Evolutionary conservation across 2,113 vertebrate species (phyloP), one percentile per base, ranked within the genome.

Genomic region (Rattus rattus): DNA sequence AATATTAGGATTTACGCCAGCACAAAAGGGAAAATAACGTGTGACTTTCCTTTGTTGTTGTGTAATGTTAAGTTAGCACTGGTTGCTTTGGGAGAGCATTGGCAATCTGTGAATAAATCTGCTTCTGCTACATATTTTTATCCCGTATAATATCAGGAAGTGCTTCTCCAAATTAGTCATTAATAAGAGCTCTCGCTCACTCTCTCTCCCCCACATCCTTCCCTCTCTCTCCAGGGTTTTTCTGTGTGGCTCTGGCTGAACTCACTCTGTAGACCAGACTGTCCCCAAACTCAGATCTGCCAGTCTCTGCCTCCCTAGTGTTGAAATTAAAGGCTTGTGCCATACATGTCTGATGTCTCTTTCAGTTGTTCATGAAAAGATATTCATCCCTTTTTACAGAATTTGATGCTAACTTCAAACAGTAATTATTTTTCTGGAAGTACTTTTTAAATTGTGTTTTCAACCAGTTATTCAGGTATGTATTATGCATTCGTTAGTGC

Each of bases 81-180:
- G 63, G 2, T 94, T 96, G 93, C 87, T 97, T 30, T 94, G 79
- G 76, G 91, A 65, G 47, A 95, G 33, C 94, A 80, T 22, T 92
- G 49, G 89, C 56, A 81, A 43, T 87, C 92, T 1, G 14, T 90
- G 88, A 87, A 22, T 86, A 92, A 95, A 96, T 79, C 28, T 83
- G 16, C 39, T 72, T 16, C 22, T 87, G 22, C 24, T 76, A 2
- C 76, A 2, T 95, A 67, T 93, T 92, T 95, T 70, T 94, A 81
- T 56, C 33, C n/a, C 28, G 77, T 39, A 47, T 96, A 90, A 80
- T 91, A 69, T 59, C 90, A 92, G 75, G 91, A 81, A 89, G 7
- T 83, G 16, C 49, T 94, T 94, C 7, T 92, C 39, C 28, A 67
- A 28, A 67, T 65, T 24, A 77, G 75, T 87, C 89, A 30, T 33